Percentiles rank a stretch among this genome's conserved stretches.
Conservation (phyloP, 2,888 invertebrate species). For the Arrhopalites spinosus region DNA sequence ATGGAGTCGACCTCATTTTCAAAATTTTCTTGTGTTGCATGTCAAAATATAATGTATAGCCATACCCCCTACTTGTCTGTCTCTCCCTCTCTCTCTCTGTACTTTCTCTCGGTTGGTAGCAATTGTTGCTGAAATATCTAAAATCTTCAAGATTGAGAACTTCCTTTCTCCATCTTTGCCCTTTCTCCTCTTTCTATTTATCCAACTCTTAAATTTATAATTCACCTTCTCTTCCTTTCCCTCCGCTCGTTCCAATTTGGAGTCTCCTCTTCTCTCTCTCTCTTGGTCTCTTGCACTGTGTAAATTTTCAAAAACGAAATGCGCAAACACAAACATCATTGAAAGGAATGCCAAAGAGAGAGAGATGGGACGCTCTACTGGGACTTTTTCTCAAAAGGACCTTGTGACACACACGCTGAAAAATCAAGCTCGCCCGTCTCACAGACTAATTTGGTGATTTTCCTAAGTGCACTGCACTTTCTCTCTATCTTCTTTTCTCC, state of each 20-base stretch:
- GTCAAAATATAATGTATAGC: too few relatives aligned
- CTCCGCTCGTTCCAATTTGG: too few relatives aligned
- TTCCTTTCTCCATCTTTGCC: background rate
- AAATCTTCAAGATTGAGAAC: background rate
- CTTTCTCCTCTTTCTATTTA: background rate
- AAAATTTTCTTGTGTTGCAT: too few relatives aligned
- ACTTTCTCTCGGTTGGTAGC: background rate
- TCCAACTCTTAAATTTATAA: background rate
- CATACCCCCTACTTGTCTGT: background rate
- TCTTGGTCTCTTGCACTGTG: too few relatives aligned
- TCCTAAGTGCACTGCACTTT: conserved; percentile 1
- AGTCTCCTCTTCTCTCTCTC: background rate
- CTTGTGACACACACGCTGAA: too few relatives aligned
- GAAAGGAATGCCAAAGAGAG: too few relatives aligned
- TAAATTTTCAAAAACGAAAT: too few relatives aligned
- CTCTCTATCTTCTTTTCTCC: background rate
- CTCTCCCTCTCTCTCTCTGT: background rate
- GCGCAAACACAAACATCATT: too few relatives aligned
- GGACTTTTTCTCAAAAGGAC: too few relatives aligned
- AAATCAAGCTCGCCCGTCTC: too few relatives aligned
- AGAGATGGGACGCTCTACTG: too few relatives aligned
- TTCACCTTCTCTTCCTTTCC: background rate
- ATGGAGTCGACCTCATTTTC: too few relatives aligned
- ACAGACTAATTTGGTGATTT: conserved; percentile 2
- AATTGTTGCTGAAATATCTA: background rate